Evolutionary conservation across 37 sponge, comb jelly and placozoan species (phyloP).

Genomic region (Dysidea cf. avara): DNA sequence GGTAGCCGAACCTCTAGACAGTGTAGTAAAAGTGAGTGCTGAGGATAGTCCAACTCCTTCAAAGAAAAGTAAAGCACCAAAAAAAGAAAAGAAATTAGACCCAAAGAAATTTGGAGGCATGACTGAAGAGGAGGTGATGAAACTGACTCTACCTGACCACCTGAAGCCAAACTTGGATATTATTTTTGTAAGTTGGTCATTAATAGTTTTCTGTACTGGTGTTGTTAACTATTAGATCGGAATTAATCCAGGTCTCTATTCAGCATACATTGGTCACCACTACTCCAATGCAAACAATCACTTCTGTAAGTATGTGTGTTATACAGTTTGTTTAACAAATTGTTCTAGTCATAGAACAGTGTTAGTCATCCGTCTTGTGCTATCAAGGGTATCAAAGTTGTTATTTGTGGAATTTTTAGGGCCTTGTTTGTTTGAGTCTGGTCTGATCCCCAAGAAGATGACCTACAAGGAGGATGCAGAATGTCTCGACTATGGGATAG

Average conservation of each 20-base stretch:
- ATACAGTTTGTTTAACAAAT: not conserved
- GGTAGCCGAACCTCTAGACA: too few relatives aligned
- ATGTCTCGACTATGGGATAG: conserved; percentile 77
- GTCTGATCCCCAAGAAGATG: conserved; percentile 67
- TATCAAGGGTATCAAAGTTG: too few relatives aligned
- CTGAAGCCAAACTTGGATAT: conserved; percentile 73
- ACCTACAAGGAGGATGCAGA: conserved; percentile 77
- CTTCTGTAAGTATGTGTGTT: conserved; percentile 70
- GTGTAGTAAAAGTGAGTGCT: too few relatives aligned
- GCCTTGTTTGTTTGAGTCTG: conserved; percentile 89
- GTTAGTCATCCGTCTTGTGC: not conserved
- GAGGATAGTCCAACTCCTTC: too few relatives aligned
- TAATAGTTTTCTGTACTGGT: not conserved
- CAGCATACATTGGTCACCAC: conserved; percentile 89
- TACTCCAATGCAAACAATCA: conserved; percentile 90
- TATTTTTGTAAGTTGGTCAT: conserved; percentile 65
- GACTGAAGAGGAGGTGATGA: conserved; percentile 80
- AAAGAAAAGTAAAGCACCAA: conserved; percentile 11
- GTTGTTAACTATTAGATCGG: conserved; percentile 66
- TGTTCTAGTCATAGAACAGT: not conserved
- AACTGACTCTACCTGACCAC: conserved; percentile 75
- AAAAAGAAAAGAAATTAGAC: conserved; percentile 40
- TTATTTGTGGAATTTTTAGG: conserved; percentile 28
- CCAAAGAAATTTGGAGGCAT: conserved; percentile 75
- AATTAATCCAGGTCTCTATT: conserved; percentile 91